Evolutionary conservation across 1,140 invertebrate genomes (phyloP).

Genomic region (Physella acuta): DNA sequence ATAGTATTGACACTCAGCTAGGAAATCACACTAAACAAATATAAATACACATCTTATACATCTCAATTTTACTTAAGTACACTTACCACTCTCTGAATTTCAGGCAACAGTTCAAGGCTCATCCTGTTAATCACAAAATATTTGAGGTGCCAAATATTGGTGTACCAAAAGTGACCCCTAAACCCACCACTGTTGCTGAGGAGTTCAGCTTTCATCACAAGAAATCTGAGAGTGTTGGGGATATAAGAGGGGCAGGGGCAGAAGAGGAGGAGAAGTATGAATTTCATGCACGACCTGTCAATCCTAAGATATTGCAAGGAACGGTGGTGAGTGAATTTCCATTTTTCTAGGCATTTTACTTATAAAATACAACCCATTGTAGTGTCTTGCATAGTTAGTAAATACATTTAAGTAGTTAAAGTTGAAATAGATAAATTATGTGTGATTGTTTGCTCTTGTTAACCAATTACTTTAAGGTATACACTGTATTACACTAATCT

Average conservation of each 20-base stretch:
- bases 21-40: no score
- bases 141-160: conserved; percentile 40
- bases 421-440: no score
- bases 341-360: no score
- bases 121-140: conserved; percentile 51
- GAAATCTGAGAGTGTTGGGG: conserved; percentile 11
- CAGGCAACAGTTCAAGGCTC: conserved; percentile 57
- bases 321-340: conserved; percentile 44
- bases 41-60: no score
- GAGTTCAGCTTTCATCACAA: conserved; percentile 45
- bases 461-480: no score
- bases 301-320: conserved; percentile 50
- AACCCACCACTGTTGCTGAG: conserved; percentile 43
- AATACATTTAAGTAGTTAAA: no score
- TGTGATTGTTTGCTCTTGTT: no score
- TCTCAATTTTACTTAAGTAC: no score
- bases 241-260: conserved; percentile 16
- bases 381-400: not conserved
- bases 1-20: no score
- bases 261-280: conserved; percentile 40
- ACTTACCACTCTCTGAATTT: no score
- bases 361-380: not conserved
- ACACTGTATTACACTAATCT: no score
- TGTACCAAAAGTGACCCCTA: conserved; percentile 42
- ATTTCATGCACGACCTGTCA: conserved; percentile 54